Evolutionary conservation across 2,888 invertebrate genomes (phyloP).

Genomic region (Ophion ventricosus): DNA sequence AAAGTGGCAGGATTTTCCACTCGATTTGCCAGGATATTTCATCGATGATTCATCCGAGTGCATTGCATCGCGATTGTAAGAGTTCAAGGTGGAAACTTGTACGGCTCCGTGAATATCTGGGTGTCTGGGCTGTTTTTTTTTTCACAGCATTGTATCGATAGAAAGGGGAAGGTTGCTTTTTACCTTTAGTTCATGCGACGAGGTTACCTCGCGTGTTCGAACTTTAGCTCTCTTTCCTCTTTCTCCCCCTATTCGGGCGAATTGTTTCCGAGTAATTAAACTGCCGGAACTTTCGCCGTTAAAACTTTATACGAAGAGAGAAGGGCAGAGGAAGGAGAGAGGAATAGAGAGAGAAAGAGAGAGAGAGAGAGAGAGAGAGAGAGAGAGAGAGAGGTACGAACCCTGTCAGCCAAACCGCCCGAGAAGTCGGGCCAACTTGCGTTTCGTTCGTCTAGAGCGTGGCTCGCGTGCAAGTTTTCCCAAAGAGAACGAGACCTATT

Average conservation of each 20-base stretch:
- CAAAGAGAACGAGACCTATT: conserved; percentile 31
- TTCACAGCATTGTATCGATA: conserved; percentile 15
- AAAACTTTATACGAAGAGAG: conserved; percentile 74
- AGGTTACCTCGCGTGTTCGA: conserved; percentile 49
- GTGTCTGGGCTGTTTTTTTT: conserved; percentile 21
- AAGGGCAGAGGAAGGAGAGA: not conserved
- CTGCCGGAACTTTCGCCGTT: conserved; percentile 80
- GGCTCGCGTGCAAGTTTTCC: conserved; percentile 29
- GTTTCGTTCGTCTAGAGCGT: conserved; percentile 52
- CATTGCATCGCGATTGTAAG: conserved; percentile 5
- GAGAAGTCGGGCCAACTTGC: conserved; percentile 36
- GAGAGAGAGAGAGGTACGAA: conserved; percentile 43
- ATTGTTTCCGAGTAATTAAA: conserved; percentile 83
- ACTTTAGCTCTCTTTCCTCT: conserved; percentile 28
- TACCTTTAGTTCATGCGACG: conserved; percentile 24
- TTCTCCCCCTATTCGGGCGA: conserved; percentile 64
- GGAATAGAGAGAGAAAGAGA: not conserved
- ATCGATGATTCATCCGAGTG: conserved; percentile 14
- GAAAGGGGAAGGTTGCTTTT: conserved; percentile 48
- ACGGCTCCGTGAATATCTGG: not conserved
- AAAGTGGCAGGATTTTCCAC: not conserved
- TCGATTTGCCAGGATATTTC: not conserved
- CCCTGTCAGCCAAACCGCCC: conserved; percentile 50
- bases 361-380: conserved; percentile 12
- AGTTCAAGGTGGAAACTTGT: conserved; percentile 47